Evolutionary conservation across 1,140 invertebrate species (phyloP), one percentile per base, ranked within the genome.

Genomic region (Choristoneura fumiferana): DNA sequence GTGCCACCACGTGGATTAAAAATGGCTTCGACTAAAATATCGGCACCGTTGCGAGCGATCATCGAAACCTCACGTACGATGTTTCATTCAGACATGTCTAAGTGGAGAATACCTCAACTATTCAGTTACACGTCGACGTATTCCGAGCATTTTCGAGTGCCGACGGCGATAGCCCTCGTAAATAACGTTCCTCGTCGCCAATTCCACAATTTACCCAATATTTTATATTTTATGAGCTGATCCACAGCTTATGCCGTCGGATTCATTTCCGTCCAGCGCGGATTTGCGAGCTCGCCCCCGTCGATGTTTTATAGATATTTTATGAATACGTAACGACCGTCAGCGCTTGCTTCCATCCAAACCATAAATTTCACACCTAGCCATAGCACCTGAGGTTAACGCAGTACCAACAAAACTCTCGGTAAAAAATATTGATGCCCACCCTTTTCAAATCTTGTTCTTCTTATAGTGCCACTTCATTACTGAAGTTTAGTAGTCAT

Each of bases 141-240:
- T 29, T 2, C 22, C 2, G 2, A 6, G 22, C 2, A 6, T 6
- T 29, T 6, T 2, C 22, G 22, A n/a, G 22, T 6, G 22, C 22
- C 22, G 22, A 6, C 22, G 22, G 22, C 22, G 22, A 29, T 3
- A 6, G 1, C 5, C 5, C 9, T 49, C 43, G 10, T 29, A 49
- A 49, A 18, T 22, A 22, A 13, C 43, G 22, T 43, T 43, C 22
- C 22, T 22, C 43, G 22, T n/a, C 43, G 18, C 22, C 43, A 29
- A 49, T 22, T 12, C 8, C 43, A 18, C 40, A 45, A 9, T 45
- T 45, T 18, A 9, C 40, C 12, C 43, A 49, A 49, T 49, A 49
- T 29, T 49, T 33, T 29, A 49, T 29, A 49, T 49, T 49, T 43
- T 49, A 49, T 18, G 43, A 49, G 18, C 17, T 17, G 40, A 22